Evolutionary conservation across 2,888 invertebrate species (phyloP).

Genomic region (Drosophila fulvimacula): DNA sequence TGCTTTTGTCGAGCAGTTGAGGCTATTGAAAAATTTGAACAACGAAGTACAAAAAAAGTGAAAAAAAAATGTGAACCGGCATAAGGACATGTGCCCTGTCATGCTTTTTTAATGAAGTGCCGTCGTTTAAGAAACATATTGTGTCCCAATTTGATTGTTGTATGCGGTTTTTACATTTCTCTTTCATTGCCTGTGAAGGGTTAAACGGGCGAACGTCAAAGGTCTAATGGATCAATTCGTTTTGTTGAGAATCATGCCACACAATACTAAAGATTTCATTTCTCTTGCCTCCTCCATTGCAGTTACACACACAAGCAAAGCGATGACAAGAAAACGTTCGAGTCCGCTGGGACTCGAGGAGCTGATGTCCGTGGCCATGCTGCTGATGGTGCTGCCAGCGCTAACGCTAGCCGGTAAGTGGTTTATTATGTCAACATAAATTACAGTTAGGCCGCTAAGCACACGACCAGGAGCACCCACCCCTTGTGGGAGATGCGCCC

Average conservation of each 20-base stretch:
- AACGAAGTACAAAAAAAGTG: conserved; percentile 20
- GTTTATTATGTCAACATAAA: conserved; percentile 80
- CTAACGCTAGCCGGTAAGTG: conserved; percentile 84
- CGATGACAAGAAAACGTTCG: conserved; percentile 84
- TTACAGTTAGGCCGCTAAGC: conserved; percentile 66
- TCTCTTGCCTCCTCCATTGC: conserved; percentile 62
- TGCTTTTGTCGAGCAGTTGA: conserved; percentile 69
- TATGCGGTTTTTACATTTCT: conserved; percentile 16
- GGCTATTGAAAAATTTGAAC: conserved; percentile 65
- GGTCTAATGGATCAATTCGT: conserved; percentile 59
- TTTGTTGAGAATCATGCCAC: conserved; percentile 17
- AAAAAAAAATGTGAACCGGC: conserved; percentile 17
- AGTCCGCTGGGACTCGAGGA: conserved; percentile 85
- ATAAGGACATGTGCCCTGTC: conserved; percentile 68
- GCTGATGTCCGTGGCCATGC: conserved; percentile 77
- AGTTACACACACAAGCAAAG: conserved; percentile 76
- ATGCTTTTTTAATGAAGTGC: conserved; percentile 81
- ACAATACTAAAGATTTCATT: conserved; percentile 29
- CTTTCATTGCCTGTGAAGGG: conserved; percentile 53
- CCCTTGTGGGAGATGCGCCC: conserved; percentile 31
- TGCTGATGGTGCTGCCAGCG: conserved; percentile 64
- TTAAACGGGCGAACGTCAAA: conserved; percentile 65
- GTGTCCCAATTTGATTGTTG: conserved; percentile 73
- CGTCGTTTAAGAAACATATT: conserved; percentile 80
- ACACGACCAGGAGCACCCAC: conserved; percentile 29